A percentile compares a stretch with the other conserved stretches of the same genome.
Evolutionary conservation across 2,888 invertebrate species (phyloP).

Genomic region (Ariolimax columbianus): DNA sequence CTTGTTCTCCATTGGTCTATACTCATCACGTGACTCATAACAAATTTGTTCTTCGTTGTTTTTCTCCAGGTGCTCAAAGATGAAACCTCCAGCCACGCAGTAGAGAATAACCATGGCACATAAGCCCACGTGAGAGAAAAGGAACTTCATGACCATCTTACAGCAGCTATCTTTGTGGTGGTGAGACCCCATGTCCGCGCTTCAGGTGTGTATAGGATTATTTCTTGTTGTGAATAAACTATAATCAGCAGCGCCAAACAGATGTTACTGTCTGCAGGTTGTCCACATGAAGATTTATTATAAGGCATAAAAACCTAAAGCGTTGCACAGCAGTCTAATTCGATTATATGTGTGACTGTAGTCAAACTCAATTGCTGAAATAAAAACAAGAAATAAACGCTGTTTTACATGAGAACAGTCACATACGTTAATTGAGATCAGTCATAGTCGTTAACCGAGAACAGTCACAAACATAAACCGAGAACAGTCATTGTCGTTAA

Average conservation of each 20-base stretch:
- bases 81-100: conserved; percentile 78
- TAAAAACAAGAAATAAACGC: too few species aligned
- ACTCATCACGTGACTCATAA: conserved; percentile 72
- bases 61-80: conserved; percentile 78
- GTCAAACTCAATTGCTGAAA: too few species aligned
- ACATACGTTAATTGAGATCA: too few species aligned
- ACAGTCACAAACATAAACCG: too few species aligned
- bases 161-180: conserved; percentile 64
- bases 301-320: too few species aligned
- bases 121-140: conserved; percentile 78
- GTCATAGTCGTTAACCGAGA: too few species aligned
- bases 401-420: too few species aligned
- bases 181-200: conserved; percentile 52
- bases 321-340: too few species aligned
- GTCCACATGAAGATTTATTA: too few species aligned
- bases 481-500: too few species aligned
- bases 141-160: conserved; percentile 74
- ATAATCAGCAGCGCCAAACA: not conserved
- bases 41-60: conserved; percentile 77
- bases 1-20: conserved; percentile 69
- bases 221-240: not conserved
- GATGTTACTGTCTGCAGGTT: not conserved
- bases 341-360: too few species aligned
- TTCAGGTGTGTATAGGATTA: not conserved
- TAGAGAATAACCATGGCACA: conserved; percentile 76